Conservation (phyloP, 2,888 invertebrate species). For the Clunio marinus region DNA sequence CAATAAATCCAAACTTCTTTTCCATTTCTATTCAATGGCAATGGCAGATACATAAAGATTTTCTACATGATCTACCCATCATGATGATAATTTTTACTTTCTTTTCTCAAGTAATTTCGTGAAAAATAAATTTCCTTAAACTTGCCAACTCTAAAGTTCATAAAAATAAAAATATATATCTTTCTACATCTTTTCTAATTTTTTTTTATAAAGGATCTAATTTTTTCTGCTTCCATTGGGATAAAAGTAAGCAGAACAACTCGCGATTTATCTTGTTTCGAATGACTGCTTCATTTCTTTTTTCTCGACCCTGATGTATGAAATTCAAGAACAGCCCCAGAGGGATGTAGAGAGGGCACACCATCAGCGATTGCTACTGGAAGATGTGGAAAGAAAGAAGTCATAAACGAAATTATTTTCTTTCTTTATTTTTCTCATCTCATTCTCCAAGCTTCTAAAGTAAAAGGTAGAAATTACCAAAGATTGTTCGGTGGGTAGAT, state of each 20-base stretch:
- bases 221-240: background rate
- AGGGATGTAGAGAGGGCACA: background rate
- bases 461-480: background rate
- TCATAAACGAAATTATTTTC: background rate
- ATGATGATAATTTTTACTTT: background rate
- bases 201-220: too few species aligned
- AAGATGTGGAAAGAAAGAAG: background rate
- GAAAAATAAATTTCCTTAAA: background rate
- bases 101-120: too few species aligned
- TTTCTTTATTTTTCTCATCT: background rate
- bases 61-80: too few species aligned
- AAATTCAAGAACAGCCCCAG: background rate
- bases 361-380: background rate
- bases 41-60: too few species aligned
- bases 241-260: background rate
- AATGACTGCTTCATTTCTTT: background rate
- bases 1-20: too few species aligned
- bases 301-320: background rate
- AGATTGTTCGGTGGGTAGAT: background rate
- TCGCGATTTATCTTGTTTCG: background rate
- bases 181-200: constrained; percentile 8
- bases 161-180: background rate
- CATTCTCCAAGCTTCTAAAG: background rate
- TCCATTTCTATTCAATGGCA: too few species aligned
- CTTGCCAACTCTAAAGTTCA: background rate